phyloP scores from a whole-genome alignment of 2,888 invertebrate species.

The Cosmia pyralina region DNA sequence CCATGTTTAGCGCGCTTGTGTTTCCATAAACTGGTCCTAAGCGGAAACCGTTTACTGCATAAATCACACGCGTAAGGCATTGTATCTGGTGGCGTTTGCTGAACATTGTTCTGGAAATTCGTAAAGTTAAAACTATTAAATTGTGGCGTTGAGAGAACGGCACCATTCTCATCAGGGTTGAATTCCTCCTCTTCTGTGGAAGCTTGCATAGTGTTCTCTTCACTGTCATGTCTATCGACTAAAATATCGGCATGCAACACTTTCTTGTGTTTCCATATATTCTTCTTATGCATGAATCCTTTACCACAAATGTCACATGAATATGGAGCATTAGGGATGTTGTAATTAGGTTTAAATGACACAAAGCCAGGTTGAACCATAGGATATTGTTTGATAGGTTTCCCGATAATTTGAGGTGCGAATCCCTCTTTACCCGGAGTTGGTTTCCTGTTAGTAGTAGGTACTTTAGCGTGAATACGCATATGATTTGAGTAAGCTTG shows the following conservation, averaged over 20 bases:
- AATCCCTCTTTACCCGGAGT: conserved; percentile 80
- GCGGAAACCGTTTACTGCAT: conserved; percentile 86
- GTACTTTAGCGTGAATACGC: conserved; percentile 89
- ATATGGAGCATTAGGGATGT: conserved; percentile 88
- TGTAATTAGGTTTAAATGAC: conserved; percentile 81
- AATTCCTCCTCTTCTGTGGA: conserved; percentile 88
- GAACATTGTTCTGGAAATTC: conserved; percentile 77
- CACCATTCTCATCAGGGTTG: conserved; percentile 85
- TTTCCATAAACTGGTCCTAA: conserved; percentile 86
- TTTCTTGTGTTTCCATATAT: conserved; percentile 90
- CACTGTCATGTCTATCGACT: conserved; percentile 85
- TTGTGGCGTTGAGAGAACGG: conserved; percentile 85
- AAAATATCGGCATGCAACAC: conserved; percentile 87
- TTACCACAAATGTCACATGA: conserved; percentile 92
- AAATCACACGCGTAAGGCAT: conserved; percentile 85
- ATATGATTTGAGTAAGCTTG: conserved; percentile 89
- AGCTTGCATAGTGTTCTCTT: conserved; percentile 88
- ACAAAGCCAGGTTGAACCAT: conserved; percentile 80
- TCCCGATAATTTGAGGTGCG: conserved; percentile 85
- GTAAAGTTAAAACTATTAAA: conserved; percentile 88
- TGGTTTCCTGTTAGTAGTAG: conserved; percentile 87
- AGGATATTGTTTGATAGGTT: conserved; percentile 83
- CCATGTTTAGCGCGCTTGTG: conserved; percentile 89
- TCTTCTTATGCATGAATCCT: conserved; percentile 89
- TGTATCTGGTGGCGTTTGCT: conserved; percentile 74